Evolutionary conservation across 2,797 vertebrate genomes (phyloP), one percentile per base, ranked within the genome.

Genomic region (Artibeus lituratus): DNA sequence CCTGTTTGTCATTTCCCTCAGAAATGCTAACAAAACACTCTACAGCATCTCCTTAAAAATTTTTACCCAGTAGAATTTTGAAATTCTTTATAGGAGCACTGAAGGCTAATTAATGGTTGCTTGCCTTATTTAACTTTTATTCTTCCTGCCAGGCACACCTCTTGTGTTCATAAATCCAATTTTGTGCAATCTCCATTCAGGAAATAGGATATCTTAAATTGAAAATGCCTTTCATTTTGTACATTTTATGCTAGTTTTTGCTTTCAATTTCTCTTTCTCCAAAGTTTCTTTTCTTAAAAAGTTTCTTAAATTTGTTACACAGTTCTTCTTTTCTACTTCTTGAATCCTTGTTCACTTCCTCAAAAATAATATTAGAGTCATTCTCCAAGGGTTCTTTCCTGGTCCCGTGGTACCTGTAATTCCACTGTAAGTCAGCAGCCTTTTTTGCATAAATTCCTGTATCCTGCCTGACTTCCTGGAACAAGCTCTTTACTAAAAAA

Each of bases 321-420:
- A 88, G 29, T 83, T 95, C 49, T 92, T 69, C 53, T 76, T 80
- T 90, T 81, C 14, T 86, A 42, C 42, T 81, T 69, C 62, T 88
- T 72, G 76, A 87, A 74, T 87, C 44, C 67, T 84, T 82, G 16
- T 70, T 96, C 53, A 94, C 77, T 94, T 96, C 72, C 77, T 97
- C 84, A 91, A 84, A 97, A 90, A 74, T 90, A 87, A 87, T 65
- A 89, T 26, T 26, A 57, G 14, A 82, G 7, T 5, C 24, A 7
- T 59, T 73, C 37, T 10, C 15, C 21, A 8, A 16, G 16, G 4
- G 42, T 49, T 84, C 42, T 92, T 86, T n/a, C 9, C 35, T 55
- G 8, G 26, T 55, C 37, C 42, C 57, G 2, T 39, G 53, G 4
- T 39, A 47, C 37, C 47, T 35, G 11, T 77, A 53, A 69, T 35